Evolutionary conservation across 2,888 invertebrate genomes (phyloP).

Genomic region (Trimorus sp.): DNA sequence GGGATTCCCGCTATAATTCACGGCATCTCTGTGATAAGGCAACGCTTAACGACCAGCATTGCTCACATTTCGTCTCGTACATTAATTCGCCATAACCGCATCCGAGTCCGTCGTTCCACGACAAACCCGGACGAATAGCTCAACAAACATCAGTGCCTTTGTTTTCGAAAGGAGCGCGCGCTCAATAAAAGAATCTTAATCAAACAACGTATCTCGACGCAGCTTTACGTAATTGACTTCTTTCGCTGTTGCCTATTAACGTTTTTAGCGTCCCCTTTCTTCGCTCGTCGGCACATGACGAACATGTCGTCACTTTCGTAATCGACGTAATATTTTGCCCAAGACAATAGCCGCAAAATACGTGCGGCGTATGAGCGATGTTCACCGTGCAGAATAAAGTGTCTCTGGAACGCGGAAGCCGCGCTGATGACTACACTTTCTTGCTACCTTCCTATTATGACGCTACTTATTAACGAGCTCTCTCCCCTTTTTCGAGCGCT

Average conservation of each 20-base stretch:
- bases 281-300: constrained; percentile 7
- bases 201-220: constrained; percentile 4
- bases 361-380: constrained; percentile 50
- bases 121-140: too few species aligned
- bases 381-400: constrained; percentile 60
- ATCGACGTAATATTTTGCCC: constrained; percentile 56
- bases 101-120: too few species aligned
- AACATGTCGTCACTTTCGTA: constrained; percentile 58
- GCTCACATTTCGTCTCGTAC: too few species aligned
- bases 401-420: constrained; percentile 71
- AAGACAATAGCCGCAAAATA: constrained; percentile 61
- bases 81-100: too few species aligned
- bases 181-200: constrained; percentile 28
- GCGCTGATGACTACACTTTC: constrained; percentile 63
- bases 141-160: neutral
- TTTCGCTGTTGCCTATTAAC: constrained; percentile 30
- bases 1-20: too few species aligned
- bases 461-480: constrained; percentile 64
- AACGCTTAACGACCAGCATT: too few species aligned
- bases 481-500: constrained; percentile 57
- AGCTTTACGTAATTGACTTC: constrained; percentile 38
- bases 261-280: constrained; percentile 21
- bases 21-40: too few species aligned
- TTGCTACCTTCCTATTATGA: constrained; percentile 65
- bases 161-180: neutral